A percentile compares a stretch with the other conserved stretches of the same genome.
phyloP scores from a whole-genome alignment of 2,888 invertebrate species.

The Bellardia bayeri region DNA sequence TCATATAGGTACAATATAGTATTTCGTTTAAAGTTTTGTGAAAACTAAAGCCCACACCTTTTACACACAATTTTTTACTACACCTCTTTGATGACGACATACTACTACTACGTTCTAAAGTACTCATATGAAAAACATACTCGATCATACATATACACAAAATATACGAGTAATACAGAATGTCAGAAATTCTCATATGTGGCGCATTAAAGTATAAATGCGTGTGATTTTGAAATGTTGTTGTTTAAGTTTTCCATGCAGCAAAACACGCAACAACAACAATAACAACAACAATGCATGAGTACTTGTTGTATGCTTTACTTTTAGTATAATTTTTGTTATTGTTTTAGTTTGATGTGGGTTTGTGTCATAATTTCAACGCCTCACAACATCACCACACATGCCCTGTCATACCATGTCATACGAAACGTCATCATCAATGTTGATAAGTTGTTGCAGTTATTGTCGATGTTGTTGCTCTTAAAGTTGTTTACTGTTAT shows the following conservation, averaged over 20 bases:
- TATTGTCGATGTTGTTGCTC: slow-evolving; percentile 5
- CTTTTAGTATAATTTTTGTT: slow-evolving; percentile 12
- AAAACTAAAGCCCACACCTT: slow-evolving; percentile 62
- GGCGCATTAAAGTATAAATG: slow-evolving; percentile 1
- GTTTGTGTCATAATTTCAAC: slow-evolving; percentile 74
- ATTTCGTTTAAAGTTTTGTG: not conserved
- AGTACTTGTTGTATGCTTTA: slow-evolving; percentile 10
- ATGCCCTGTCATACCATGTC: slow-evolving; percentile 64
- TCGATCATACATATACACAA: not conserved
- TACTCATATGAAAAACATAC: not conserved
- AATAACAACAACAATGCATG: slow-evolving; percentile 20
- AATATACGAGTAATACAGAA: not conserved
- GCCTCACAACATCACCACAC: slow-evolving; percentile 69
- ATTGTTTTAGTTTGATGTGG: slow-evolving; percentile 66
- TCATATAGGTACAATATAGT: not conserved
- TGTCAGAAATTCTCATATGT: not conserved
- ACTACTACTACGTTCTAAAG: slow-evolving; percentile 21
- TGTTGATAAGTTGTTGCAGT: slow-evolving; percentile 59
- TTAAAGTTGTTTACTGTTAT: slow-evolving; percentile 25
- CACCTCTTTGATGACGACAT: slow-evolving; percentile 34
- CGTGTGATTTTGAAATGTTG: slow-evolving; percentile 58
- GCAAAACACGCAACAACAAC: not conserved
- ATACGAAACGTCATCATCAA: slow-evolving; percentile 69
- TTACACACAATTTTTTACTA: slow-evolving; percentile 10
- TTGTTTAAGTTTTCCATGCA: slow-evolving; percentile 30